Evolutionary conservation across 2,113 vertebrate genomes (phyloP), one percentile per base, ranked within the genome.

Genomic region (Dipodomys stephensi): DNA sequence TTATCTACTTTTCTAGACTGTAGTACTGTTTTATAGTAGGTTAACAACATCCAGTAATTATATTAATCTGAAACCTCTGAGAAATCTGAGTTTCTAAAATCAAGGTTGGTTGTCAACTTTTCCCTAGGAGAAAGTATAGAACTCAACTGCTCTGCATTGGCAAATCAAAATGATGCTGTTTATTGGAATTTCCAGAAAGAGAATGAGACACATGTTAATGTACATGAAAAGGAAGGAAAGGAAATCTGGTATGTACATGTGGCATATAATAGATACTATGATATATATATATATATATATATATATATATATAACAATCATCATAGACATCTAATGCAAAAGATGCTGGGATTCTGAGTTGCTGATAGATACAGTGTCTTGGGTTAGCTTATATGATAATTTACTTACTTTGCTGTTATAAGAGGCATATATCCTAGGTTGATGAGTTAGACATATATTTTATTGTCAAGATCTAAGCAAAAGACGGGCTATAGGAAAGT

Each of bases 141-240:
- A 39, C 97, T 98, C 67, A 98, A 98, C 53, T 98, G 98, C 87
- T 98, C 97, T 44, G 97, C 93, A 85, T 96, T 92, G 89, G 67
- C 97, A 85, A 98, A 97, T 83, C 3, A 79, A 23, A 19, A 81
- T 0, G 94, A 85, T 80, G 1, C 0, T 0, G 6, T 98, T 80
- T 98, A 98, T 30, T 98, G 98, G 98, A 71, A 3, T 32, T 16
- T 71, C 12, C 0, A 1, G 39, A 64, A 35, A 1, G n/a, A 94
- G 4, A 79, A 77, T 30, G 46, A 4, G 27, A 12, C 0, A 1
- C 11, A 90, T 22, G n/a, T 57, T 23, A 96, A 96, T 62, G 80
- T 86, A 44, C 67, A 88, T 7, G 93, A 96, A 95, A 76, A 85
- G 1, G 4, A 25, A 2, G 3, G 30, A 28, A 30, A 1, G 7